Base-by-base conservation (phyloP, 2,113 vertebrate genomes). In the Asarcornis scutulata region DNA sequence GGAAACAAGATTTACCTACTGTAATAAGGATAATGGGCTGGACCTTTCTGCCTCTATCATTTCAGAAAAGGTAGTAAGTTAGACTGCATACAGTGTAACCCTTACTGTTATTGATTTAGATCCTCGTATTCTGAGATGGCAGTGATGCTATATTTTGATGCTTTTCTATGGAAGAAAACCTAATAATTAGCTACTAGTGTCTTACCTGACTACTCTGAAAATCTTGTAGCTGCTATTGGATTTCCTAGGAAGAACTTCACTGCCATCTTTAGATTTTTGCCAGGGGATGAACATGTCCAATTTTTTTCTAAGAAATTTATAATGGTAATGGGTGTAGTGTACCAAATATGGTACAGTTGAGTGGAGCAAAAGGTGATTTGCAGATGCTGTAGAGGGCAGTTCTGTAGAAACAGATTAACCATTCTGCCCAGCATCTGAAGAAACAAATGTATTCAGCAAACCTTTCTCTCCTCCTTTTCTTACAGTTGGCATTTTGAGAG, bases 401-500 rank as follows among this genome's bases (percentile, higher is more conserved):
- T 81, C 60, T 95, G n/a, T 25, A 74, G 22, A 31, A 89, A 53
- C 29, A 83, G 42, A 18, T 71, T 46, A 64, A 9, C 22, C 32
- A 55, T 73, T 68, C 78, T 68, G 25, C 29, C 42, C 7, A 23
- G 1, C 11, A 22, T 29, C 73, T 55, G 38, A 72, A 34, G 52
- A 75, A 68, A n/a, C 29, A 56, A 60, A 38, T 53, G 18, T 60
- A 77, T 42, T 69, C 69, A 69, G 46, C 32, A 81, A 76, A 66
- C 23, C 20, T 83, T 76, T 93, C 77, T 96, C 25, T 93, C n/a
- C 38, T 42, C 4, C 86, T 91, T 96, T 86, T 82, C 82, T 63
- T 82, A n/a, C 97, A 99, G 99, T 99, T 81, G 98, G 98, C 50
- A 83, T 94, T 56, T 81, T 99, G 95, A 98, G 58, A 95, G 91